Evolutionary conservation across 1,140 invertebrate species (phyloP).

Genomic region (Drosophila pruinosa): DNA sequence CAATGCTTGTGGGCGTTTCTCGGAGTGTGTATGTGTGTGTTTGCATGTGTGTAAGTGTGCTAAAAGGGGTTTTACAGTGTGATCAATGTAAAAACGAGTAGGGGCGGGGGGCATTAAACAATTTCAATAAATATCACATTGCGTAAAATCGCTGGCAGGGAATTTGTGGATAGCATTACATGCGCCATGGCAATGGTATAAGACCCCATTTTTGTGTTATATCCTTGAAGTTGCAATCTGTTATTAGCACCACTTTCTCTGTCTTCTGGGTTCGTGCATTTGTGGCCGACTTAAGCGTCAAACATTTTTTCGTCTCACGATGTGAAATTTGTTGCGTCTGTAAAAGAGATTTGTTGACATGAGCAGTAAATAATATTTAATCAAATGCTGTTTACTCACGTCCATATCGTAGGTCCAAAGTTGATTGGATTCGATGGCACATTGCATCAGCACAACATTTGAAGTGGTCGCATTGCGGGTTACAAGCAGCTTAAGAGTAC

Average conservation of each 20-base stretch:
- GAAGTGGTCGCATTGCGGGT: conserved; percentile 68
- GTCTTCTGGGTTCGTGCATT: conserved; percentile 54
- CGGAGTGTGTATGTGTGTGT: conserved; percentile 43
- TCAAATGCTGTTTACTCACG: conserved; percentile 55
- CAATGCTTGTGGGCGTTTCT: conserved; percentile 70
- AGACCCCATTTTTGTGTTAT: conserved; percentile 81
- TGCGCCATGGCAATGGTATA: conserved; percentile 77
- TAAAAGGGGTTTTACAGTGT: conserved; percentile 15
- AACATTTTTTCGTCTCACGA: conserved; percentile 63
- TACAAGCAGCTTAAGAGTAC: conserved; percentile 58
- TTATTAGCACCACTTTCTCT: conserved; percentile 73
- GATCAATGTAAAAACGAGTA: conserved; percentile 40
- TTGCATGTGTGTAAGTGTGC: conserved; percentile 24
- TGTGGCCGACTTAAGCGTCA: conserved; percentile 70
- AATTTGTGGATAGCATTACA: conserved; percentile 45
- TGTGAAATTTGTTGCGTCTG: conserved; percentile 81
- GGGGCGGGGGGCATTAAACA: conserved; percentile 51
- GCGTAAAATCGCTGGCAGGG: conserved; percentile 62
- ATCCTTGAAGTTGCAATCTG: conserved; percentile 72
- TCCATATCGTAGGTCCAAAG: conserved; percentile 80
- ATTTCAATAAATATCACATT: conserved; percentile 81
- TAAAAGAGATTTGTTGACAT: neutral
- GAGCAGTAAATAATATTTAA: neutral
- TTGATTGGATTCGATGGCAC: conserved; percentile 59
- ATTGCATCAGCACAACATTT: conserved; percentile 70